Evolutionary conservation across 2,797 vertebrate species (phyloP).

Genomic region (Tarsius wallacei): DNA sequence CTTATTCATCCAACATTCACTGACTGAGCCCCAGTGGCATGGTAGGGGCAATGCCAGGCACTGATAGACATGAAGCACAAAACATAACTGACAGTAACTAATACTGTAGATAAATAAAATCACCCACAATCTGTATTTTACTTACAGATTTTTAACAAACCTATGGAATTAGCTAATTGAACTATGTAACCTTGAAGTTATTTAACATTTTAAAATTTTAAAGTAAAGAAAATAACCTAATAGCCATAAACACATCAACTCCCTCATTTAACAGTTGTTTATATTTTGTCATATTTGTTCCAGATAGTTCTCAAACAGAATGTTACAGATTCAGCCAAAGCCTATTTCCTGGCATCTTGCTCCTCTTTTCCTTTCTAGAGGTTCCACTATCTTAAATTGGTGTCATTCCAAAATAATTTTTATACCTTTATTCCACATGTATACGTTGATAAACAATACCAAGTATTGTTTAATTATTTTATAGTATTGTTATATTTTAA

Average conservation of each 20-base stretch:
- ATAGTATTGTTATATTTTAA: not conserved
- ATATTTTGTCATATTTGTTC: conserved; percentile 28
- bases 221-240: conserved; percentile 18
- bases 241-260: not conserved
- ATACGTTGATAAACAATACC: not conserved
- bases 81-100: not conserved
- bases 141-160: conserved; percentile 25
- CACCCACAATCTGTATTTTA: not conserved
- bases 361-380: not conserved
- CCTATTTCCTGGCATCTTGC: not conserved
- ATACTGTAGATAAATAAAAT: not conserved
- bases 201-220: conserved; percentile 38
- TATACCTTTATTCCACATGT: not conserved
- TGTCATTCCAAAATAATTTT: not conserved
- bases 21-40: not conserved
- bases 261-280: not conserved
- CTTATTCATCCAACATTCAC: not conserved
- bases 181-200: conserved; percentile 20
- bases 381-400: conserved; percentile 18
- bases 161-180: conserved; percentile 12
- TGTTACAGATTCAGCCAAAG: not conserved
- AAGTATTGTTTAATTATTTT: not conserved
- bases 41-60: not conserved
- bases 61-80: not conserved
- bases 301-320: conserved; percentile 41